Evolutionary conservation across 2,888 invertebrate species (phyloP), one percentile per base, ranked within the genome.

Genomic region (Seira ritae): DNA sequence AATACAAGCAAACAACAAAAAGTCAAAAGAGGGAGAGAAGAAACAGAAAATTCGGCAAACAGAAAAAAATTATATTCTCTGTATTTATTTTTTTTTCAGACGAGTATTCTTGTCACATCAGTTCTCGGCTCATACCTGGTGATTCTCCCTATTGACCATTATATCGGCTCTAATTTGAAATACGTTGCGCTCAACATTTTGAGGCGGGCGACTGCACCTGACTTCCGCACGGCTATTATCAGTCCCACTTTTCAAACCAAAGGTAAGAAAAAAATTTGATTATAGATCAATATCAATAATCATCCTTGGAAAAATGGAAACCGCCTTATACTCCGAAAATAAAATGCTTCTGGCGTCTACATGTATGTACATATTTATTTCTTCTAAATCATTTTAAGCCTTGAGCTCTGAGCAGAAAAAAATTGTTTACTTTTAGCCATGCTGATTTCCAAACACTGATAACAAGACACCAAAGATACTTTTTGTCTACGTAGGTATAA

Each of bases 171-270:
- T 37, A 93, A 93, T 90, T 90, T 95, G 87, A 94, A 94, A 88
- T 95, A 94, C 89, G 94, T 95, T 46, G 88, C 95, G 0, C 91
- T 95, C 20, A 95, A 95, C 89, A 91, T 93, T 0, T 90, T 94
- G n/a, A 91, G 95, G 85, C 92, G 95, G 85, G 93, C 93, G 0
- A 92, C 92, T 0, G 92, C 94, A 10, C 89, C 91, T 0, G 91
- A 92, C n/a, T 95, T 94, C 88, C 91, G 92, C 69, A 89, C 90
- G 19, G 94, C 94, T 22, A 91, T 93, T 22, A 90, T 94, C 69
- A 91, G 92, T 86, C 93, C 94, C 20, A 94, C 94, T 0, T 93
- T 92, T 90, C 92, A 94, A 89, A 69, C 76, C n/a, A 67, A 71
- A 72, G 87, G 87, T 88, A 78, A 74, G 23, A 8, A 60, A 37